Conservation (phyloP, 1,140 invertebrate species). For the Diachasmimorpha longicaudata region DNA sequence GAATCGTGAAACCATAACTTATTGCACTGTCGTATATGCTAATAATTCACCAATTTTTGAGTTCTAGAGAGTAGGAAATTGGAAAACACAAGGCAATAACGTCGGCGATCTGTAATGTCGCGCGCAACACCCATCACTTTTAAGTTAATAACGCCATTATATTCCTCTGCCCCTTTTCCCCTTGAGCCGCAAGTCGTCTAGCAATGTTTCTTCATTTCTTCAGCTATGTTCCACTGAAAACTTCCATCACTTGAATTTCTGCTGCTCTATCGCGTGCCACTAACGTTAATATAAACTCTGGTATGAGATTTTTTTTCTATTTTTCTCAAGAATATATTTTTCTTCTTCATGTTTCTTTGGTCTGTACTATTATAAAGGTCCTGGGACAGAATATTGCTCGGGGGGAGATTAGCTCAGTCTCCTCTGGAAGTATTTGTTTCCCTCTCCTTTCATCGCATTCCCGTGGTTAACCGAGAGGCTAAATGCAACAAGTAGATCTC, state of each 20-base stretch:
- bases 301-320: slow-evolving; percentile 9
- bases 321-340: not conserved
- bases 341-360: not conserved
- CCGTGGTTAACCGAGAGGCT: slow-evolving; percentile 29
- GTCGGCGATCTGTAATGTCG: slow-evolving; percentile 34
- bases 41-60: not conserved
- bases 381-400: not conserved
- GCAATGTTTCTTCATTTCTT: slow-evolving; percentile 3
- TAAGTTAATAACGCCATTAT: slow-evolving; percentile 59
- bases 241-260: not conserved
- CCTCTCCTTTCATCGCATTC: slow-evolving; percentile 25
- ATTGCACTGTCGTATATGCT: not conserved
- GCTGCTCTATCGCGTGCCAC: slow-evolving; percentile 1
- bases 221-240: not conserved
- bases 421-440: not conserved
- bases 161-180: not conserved
- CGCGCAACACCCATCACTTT: slow-evolving; percentile 45
- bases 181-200: not conserved
- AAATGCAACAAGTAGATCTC: slow-evolving; percentile 16
- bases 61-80: not conserved
- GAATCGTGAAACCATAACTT: not conserved
- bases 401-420: not conserved
- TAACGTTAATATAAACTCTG: slow-evolving; percentile 23
- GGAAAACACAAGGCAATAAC: not conserved
- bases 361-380: slow-evolving; percentile 20